These are phyloP conservation scores for Hippocampus guttulatus DNA, from an alignment of 2,113 vertebrate species.

Conservation along the genomic window DNA sequence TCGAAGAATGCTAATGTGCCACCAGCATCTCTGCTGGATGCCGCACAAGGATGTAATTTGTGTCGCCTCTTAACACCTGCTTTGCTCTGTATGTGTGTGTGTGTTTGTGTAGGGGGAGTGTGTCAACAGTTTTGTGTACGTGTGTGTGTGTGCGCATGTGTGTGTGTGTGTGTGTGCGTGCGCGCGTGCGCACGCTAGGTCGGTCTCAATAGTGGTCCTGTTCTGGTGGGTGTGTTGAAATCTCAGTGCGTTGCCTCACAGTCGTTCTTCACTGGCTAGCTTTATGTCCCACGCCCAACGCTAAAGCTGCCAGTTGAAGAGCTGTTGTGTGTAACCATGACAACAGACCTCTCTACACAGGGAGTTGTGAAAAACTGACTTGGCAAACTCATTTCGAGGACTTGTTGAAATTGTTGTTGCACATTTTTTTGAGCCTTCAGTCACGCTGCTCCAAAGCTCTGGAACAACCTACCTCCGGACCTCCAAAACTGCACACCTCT, in stretches of 20 bases:
- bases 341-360: conserved; percentile 56
- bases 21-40: conserved; percentile 35
- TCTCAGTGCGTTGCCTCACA: conserved; percentile 74
- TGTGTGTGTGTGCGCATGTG: conserved; percentile 4
- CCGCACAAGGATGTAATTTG: conserved; percentile 66
- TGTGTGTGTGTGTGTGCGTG: not conserved
- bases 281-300: conserved; percentile 69
- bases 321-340: conserved; percentile 82
- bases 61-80: conserved; percentile 60
- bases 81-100: conserved; percentile 26
- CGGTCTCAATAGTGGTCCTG: conserved; percentile 44
- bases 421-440: no score
- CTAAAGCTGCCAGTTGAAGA: conserved; percentile 86
- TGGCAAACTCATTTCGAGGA: not conserved
- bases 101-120: conserved; percentile 1
- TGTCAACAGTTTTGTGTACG: conserved; percentile 10
- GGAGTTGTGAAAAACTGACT: conserved; percentile 16
- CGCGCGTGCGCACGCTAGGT: not conserved
- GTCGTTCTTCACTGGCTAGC: conserved; percentile 86
- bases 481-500: no score
- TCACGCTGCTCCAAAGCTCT: no score
- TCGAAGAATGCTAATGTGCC: conserved; percentile 63
- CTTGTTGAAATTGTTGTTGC: not conserved
- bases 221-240: conserved; percentile 23
- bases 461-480: no score